Base-by-base conservation (phyloP, 2,797 vertebrate genomes). In the Florisuga fusca region DNA sequence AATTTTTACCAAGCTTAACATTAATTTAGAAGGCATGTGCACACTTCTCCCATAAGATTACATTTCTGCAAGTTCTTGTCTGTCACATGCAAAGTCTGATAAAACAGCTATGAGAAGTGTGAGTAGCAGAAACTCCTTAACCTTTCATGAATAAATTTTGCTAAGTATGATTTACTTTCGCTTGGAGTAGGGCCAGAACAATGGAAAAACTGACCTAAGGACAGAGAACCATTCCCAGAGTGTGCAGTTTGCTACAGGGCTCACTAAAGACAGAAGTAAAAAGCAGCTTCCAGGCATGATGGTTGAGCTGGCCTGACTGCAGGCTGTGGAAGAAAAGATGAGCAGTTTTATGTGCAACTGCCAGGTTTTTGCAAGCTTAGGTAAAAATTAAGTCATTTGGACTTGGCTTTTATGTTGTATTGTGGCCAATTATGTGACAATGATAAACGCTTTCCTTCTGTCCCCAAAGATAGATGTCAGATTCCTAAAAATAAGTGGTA, bases 111-210 rank as follows among this genome's bases (percentile, higher is more conserved):
- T 72, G 82, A 93, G 36, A 89, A 86, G n/a, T 16, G 51, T 26
- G 34, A 64, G 54, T 51, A 92, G 20, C 58, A 93, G 93, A 94
- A 96, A 95, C 78, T 92, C 73, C 90, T 94, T 94, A 71, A 86
- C 76, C 80, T 94, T 62, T 78, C 38, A 34, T 92, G 43, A 89
- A 46, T 31, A 64, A 73, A 66, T 80, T 25, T 22, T 43, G 12
- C 3, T 12, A 55, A 69, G 57, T 19, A n/a, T 48, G 46, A 62
- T 64, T 91, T 80, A 6, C 51, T 94, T 94, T 89, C 71, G 2
- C 31, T 78, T 91, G 91, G 76, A 86, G 31, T 1, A 12, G 25
- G 13, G 54, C 72, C 84, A 94, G 73, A 78, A 29, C 14, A 55
- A 48, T 0, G 4, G 27, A 76, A 90, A 90, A 76, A 16, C 5